Evolutionary conservation across 2,113 vertebrate genomes (phyloP), one percentile per base, ranked within the genome.

Genomic region (Prunella himalayana): DNA sequence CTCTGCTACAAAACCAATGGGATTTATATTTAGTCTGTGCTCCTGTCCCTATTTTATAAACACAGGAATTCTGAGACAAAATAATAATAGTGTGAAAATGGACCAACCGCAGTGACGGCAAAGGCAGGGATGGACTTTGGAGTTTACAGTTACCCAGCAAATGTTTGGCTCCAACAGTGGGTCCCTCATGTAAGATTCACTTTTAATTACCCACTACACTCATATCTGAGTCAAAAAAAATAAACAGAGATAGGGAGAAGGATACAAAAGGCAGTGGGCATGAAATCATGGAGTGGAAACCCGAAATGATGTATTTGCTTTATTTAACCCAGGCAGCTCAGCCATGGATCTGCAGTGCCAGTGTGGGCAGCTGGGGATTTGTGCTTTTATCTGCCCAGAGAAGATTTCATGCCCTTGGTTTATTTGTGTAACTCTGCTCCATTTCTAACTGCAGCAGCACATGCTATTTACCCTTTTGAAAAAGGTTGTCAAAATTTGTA

Each of bases 11-110:
- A 92, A 79, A 37, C 44, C 4, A 4, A 63, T 94, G 87, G 35
- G 73, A 76, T 92, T 94, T 97, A 93, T 97, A 97, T 98, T 98
- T 97, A 97, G 97, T 97, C 97, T 98, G 96, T 92, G 90, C 69
- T 93, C 91, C 85, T 77, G 42, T 92, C 54, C 81, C 57, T 97
- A 50, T 97, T 97, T 97, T 95, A 95, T 96, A 97, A 97, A 97
- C 93, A 82, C 42, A 42, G 39, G 45, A 28, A 56, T 88, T 72
- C 54, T 16, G 78, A 98, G 96, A 98, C 97, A 95, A 97, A 98
- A 97, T 96, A 97, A 97, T 97, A 97, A 97, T 94, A 97, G 45
- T 93, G 92, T 71, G 88, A 96, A 97, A 94, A 95, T 60, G 94
- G 91, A 86, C 73, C 86, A 86, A 94, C 82, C 94, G 11, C 93